Conservation (phyloP, 2,113 vertebrate genomes). For the Ictalurus furcatus region DNA sequence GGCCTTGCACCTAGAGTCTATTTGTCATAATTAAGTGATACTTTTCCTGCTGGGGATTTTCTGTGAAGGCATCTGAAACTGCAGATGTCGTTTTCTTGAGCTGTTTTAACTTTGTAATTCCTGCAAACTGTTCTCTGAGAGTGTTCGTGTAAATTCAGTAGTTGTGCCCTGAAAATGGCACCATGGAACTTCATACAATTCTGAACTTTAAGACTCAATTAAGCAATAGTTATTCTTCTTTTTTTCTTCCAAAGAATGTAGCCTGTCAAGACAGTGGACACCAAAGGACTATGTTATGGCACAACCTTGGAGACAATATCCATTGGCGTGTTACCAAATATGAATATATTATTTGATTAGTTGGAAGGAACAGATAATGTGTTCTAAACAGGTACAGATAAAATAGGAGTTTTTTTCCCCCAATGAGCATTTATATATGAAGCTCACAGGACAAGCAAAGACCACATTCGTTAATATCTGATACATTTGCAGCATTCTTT, state of each 20-base stretch:
- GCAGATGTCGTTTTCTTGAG: slow-evolving; percentile 25
- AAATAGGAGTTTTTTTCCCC: neutral
- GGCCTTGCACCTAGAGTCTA: slow-evolving; percentile 27
- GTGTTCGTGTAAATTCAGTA: neutral
- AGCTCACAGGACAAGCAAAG: neutral
- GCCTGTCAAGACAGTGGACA: neutral
- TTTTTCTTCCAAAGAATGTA: neutral
- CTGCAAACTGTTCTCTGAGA: neutral
- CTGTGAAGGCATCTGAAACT: slow-evolving; percentile 4
- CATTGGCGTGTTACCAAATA: neutral
- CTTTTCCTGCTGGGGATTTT: slow-evolving; percentile 30
- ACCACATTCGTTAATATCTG: neutral
- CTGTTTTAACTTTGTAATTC: neutral
- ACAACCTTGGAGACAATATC: neutral
- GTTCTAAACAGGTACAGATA: neutral
- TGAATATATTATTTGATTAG: neutral
- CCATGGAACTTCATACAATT: neutral
- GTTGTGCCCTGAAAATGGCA: neutral
- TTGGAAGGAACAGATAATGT: neutral
- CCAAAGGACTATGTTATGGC: neutral
- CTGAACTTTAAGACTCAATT: neutral
- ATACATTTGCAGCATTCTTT: neutral
- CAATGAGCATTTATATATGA: neutral
- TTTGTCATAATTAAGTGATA: slow-evolving; percentile 45
- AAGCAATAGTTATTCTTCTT: neutral